phyloP scores from a whole-genome alignment of 2,113 vertebrate species.

The Tetrax tetrax region DNA sequence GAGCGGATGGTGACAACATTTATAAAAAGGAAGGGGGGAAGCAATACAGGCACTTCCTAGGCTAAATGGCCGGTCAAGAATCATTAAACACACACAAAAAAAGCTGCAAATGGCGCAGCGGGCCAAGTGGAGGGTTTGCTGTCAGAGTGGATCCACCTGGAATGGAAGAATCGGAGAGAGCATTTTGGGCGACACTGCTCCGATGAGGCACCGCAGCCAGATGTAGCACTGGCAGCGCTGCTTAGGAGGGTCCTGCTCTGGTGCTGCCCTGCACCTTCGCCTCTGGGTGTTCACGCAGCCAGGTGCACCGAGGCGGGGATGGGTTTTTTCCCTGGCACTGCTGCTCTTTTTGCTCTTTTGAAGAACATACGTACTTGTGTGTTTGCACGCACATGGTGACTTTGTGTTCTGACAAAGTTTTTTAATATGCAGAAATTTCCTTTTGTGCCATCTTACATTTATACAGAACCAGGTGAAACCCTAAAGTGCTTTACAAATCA shows the following conservation, averaged over 20 bases:
- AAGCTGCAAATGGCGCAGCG: not conserved
- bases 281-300: not conserved
- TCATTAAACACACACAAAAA: constrained; percentile 8
- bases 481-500: constrained; percentile 25
- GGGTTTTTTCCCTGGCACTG: not conserved
- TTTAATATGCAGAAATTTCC: not conserved
- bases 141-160: constrained; percentile 22
- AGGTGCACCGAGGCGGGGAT: not conserved
- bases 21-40: not conserved
- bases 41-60: constrained; percentile 39
- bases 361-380: not conserved
- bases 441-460: not conserved
- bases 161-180: not conserved
- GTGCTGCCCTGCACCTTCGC: not conserved
- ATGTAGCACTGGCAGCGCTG: not conserved
- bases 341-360: not conserved
- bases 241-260: not conserved
- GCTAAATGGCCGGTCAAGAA: constrained; percentile 30
- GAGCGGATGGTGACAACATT: constrained; percentile 19
- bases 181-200: not conserved
- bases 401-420: not conserved
- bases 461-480: not conserved
- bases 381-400: not conserved
- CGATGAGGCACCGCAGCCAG: not conserved
- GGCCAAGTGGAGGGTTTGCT: constrained; percentile 30